Base-by-base conservation (phyloP, 2,888 invertebrate genomes). In the Rutpela maculata region DNA sequence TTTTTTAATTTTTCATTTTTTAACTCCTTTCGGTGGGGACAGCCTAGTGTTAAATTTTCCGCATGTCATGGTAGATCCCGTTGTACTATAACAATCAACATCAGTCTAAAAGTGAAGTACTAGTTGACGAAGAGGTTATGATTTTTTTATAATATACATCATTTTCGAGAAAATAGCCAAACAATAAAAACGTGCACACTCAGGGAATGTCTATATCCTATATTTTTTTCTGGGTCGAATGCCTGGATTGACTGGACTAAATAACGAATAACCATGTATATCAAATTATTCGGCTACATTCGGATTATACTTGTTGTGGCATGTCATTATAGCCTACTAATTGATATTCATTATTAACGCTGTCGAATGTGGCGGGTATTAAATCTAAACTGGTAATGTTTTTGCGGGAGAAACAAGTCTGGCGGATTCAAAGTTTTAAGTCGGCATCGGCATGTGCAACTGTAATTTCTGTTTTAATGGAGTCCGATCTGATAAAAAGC, bases 341-440 rank as follows among this genome's bases (percentile, higher is more conserved):
- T 67, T 65, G 55, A 67, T 67, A 67, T 67, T 55, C 67, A 43
- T 67, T 26, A 67, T 67, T 67, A 67, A 22, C 18, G 67, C 67
- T 12, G 22, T 19, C 59, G 19, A 22, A 59, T 59, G 19, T 11
- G 59, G 11, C 19, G 19, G 19, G 59, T 19, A 59, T 59, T 59
- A 59, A 59, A 19, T 19, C 22, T 59, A 19, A 59, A 59, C 59
- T 22, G 59, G 50, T 50, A 50, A 50, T n/a, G 50, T 50, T 50
- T 50, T 50, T 50, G 50, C 50, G n/a, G n/a, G n/a, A 50, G 50
- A 50, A 50, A 59, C 59, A 22, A 22, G 59, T 59, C 59, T 59
- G 19, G 22, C 19, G 19, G 59, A 12, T 22, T 59, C 50, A 15
- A 50, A 50, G 50, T 50, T n/a, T 43, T n/a, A 50, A 19, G 59